A percentile compares a stretch with the other conserved stretches of the same genome.
phyloP scores from a whole-genome alignment of 2,113 vertebrate species.

The Pithys albifrons region DNA sequence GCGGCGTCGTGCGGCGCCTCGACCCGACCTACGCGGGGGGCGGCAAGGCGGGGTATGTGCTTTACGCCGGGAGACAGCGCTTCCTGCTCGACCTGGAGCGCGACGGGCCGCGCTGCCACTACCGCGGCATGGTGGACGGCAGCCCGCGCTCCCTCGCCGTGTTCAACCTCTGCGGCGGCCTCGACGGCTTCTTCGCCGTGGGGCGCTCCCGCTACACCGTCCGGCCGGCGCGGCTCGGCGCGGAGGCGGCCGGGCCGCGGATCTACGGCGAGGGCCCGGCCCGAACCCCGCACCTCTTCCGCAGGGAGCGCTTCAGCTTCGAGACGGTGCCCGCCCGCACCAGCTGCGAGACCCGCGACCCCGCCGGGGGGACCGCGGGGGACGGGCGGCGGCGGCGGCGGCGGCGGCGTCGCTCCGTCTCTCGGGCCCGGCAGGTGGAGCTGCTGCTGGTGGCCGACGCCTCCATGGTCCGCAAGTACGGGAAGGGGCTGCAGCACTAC shows the following conservation, averaged over 20 bases:
- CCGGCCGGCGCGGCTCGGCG: slow-evolving; percentile 71
- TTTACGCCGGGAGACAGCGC: slow-evolving; percentile 84
- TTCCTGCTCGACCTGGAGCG: slow-evolving; percentile 78
- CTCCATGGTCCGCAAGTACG: slow-evolving; percentile 91
- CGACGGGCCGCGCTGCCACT: slow-evolving; percentile 76
- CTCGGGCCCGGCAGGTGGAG: slow-evolving; percentile 92
- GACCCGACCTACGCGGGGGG: slow-evolving; percentile 89
- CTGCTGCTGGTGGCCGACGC: slow-evolving; percentile 93
- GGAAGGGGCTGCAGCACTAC: slow-evolving; percentile 91
- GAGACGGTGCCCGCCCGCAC: slow-evolving; percentile 73
- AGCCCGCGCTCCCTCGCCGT: slow-evolving; percentile 87
- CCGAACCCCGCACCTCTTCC: slow-evolving; percentile 80
- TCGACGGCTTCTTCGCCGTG: slow-evolving; percentile 91
- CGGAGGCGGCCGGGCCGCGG: slow-evolving; percentile 37
- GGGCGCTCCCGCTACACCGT: slow-evolving; percentile 84
- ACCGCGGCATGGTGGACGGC: slow-evolving; percentile 90
- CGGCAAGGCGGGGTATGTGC: slow-evolving; percentile 88
- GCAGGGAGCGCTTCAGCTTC: slow-evolving; percentile 86
- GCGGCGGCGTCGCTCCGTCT: slow-evolving; percentile 82
- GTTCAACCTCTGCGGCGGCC: slow-evolving; percentile 86
- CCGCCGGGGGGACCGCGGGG: neutral
- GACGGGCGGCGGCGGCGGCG: neutral
- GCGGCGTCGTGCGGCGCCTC: slow-evolving; percentile 82
- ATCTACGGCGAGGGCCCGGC: slow-evolving; percentile 79
- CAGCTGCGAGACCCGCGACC: slow-evolving; percentile 73